Evolutionary conservation across 2,113 vertebrate genomes (phyloP), one percentile per base, ranked within the genome.

Genomic region (Rhizomys pruinosus): DNA sequence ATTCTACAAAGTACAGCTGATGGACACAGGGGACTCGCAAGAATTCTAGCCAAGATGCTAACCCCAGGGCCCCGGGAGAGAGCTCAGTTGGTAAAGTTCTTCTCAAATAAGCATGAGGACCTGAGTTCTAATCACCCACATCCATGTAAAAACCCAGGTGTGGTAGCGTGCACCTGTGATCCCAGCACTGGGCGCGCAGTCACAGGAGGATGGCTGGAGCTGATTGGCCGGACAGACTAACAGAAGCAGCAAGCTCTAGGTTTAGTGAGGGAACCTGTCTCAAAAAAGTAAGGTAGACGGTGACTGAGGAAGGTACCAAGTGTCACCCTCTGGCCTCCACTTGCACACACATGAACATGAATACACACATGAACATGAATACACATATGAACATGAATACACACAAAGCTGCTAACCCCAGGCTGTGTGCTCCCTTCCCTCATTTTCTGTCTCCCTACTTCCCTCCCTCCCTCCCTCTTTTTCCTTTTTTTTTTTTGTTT

Each of bases 11-110:
- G 71, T 66, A 52, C 39, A 39, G 2, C 32, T 72, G 5, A 17
- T 3, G 72, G 74, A 61, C 27, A 8, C 2, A 7, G 10, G 23
- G 27, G 87, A 42, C 15, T 34, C 5, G 1, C 0, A 3, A 19
- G 59, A 4, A 3, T 64, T 2, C 32, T 64, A 59, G 69, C n/a
- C 59, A 11, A 59, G 66, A 69, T 15, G 29, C 57, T 34, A 39
- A n/a, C 64, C 15, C 3, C 9, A 7, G 61, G 29, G 29, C 1
- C 61, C 22, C 27, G 64, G 16, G 32, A 19, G 8, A 12, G 6
- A 39, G 27, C 29, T 44, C 29, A 22, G 59, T 17, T 16, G 8
- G 37, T 64, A 82, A 82, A 13, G 61, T 20, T 59, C 19, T 66
- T 44, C 6, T 27, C 6, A 3, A 5, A 34, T 11, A 84, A 84